These are phyloP conservation scores for Recurvirostra avosetta DNA, from an alignment of 2,113 vertebrate species.

Conservation along the genomic window DNA sequence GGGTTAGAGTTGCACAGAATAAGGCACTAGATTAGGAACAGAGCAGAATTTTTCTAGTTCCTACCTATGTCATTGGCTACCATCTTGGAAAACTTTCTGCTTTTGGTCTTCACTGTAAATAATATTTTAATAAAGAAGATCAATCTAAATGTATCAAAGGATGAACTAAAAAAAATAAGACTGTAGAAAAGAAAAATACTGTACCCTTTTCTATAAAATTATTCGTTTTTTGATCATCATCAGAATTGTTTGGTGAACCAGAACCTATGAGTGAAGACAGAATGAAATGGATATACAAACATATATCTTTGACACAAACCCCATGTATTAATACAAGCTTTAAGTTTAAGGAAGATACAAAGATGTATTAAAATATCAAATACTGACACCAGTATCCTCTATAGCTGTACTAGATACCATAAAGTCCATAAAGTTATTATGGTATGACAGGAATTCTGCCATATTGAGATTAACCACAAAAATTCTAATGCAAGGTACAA, in stretches of 20 bases:
- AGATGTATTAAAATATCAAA: not conserved
- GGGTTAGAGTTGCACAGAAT: slow-evolving; percentile 73
- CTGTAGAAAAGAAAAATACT: slow-evolving; percentile 77
- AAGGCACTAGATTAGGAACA: slow-evolving; percentile 71
- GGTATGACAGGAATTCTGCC: not conserved
- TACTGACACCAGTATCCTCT: not conserved
- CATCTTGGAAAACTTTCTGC: slow-evolving; percentile 98
- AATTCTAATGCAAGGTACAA: not conserved
- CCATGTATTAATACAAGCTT: not conserved
- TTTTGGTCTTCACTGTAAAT: slow-evolving; percentile 96
- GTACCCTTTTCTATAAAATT: slow-evolving; percentile 98
- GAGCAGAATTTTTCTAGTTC: slow-evolving; percentile 76
- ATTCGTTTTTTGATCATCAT: slow-evolving; percentile 90
- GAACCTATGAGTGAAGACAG: slow-evolving; percentile 84
- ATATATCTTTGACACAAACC: slow-evolving; percentile 21
- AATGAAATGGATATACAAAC: slow-evolving; percentile 67
- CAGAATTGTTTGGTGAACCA: slow-evolving; percentile 89
- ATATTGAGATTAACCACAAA: not conserved
- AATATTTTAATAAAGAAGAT: slow-evolving; percentile 79
- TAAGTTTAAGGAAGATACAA: not conserved
- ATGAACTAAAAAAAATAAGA: slow-evolving; percentile 65
- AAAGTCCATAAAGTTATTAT: not conserved
- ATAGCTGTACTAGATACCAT: not conserved
- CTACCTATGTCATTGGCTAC: slow-evolving; percentile 87
- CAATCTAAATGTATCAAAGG: slow-evolving; percentile 73